These are phyloP conservation scores for Trichopoda pennipes DNA, from an alignment of 2,888 invertebrate genomes.

Conservation along the genomic window DNA sequence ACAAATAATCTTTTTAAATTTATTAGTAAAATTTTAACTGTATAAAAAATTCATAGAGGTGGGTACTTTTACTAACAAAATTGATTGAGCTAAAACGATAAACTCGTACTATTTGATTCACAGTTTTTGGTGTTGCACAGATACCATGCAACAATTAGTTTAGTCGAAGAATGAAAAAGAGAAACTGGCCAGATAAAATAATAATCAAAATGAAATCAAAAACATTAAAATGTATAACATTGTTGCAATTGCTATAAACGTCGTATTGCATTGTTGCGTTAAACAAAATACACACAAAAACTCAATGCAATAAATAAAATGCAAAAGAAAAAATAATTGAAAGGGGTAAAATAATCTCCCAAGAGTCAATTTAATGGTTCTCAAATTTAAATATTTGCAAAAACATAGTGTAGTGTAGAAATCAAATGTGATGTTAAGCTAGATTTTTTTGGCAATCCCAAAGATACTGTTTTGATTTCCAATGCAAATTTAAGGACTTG, in stretches of 20 bases:
- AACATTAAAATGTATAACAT: conserved; percentile 32
- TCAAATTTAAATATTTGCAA: conserved; percentile 37
- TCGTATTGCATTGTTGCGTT: conserved; percentile 63
- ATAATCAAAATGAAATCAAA: conserved; percentile 37
- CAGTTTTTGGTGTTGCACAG: conserved; percentile 46
- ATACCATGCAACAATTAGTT: conserved; percentile 61
- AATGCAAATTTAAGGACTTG: too few relatives aligned
- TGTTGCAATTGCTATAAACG: conserved; percentile 42
- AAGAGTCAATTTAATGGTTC: conserved; percentile 48
- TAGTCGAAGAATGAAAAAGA: conserved; percentile 28
- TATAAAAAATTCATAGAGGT: background rate
- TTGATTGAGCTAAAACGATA: conserved; percentile 11
- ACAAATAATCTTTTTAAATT: too few relatives aligned
- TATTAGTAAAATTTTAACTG: too few relatives aligned
- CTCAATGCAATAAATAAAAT: conserved; percentile 9
- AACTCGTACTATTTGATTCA: conserved; percentile 28
- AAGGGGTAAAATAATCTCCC: conserved; percentile 3
- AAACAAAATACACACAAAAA: conserved; percentile 39
- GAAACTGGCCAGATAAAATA: conserved; percentile 30
- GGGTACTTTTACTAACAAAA: conserved; percentile 12
- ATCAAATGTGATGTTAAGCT: too few relatives aligned
- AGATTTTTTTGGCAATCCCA: too few relatives aligned
- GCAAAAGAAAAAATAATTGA: conserved; percentile 9
- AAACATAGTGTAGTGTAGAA: too few relatives aligned
- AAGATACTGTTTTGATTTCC: too few relatives aligned